These are phyloP conservation scores for Argyresthia albistria DNA, from an alignment of 2,888 invertebrate genomes.

Conservation along the genomic window DNA sequence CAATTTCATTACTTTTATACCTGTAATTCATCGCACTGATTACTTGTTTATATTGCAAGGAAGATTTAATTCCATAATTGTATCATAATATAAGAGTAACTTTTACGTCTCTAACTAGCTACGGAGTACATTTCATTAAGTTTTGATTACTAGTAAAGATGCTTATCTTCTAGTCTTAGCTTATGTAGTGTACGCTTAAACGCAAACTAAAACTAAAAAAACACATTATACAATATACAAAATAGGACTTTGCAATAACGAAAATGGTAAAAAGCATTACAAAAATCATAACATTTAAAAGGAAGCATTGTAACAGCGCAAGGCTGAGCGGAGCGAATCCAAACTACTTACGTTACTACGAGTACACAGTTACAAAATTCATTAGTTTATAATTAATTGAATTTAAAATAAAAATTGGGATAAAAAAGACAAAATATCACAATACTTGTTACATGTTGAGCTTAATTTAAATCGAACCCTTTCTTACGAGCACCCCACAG, in stretches of 20 bases:
- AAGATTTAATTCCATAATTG: constrained; percentile 7
- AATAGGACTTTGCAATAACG: constrained; percentile 41
- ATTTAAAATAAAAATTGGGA: constrained; percentile 48
- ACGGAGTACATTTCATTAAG: constrained; percentile 43
- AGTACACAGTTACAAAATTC: constrained; percentile 49
- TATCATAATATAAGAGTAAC: constrained; percentile 20
- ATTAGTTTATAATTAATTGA: constrained; percentile 34
- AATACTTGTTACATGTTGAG: constrained; percentile 65
- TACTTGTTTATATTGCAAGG: constrained; percentile 12
- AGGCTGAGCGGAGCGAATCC: constrained; percentile 23
- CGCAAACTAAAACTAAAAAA: constrained; percentile 48
- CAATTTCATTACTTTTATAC: not conserved
- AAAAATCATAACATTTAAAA: constrained; percentile 51
- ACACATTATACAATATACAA: constrained; percentile 33
- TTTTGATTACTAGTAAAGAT: constrained; percentile 47
- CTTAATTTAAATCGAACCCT: constrained; percentile 62
- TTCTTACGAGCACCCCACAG: constrained; percentile 25
- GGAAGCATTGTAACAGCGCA: constrained; percentile 55
- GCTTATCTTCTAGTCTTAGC: constrained; percentile 46
- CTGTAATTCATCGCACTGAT: constrained; percentile 3
- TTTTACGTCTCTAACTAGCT: constrained; percentile 43
- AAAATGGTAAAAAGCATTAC: constrained; percentile 53
- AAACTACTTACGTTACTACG: constrained; percentile 36
- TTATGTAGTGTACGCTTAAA: constrained; percentile 53
- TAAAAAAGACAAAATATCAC: constrained; percentile 69